Evolutionary conservation across 2,113 vertebrate species (phyloP).

Genomic region (Bubo blakistoni): DNA sequence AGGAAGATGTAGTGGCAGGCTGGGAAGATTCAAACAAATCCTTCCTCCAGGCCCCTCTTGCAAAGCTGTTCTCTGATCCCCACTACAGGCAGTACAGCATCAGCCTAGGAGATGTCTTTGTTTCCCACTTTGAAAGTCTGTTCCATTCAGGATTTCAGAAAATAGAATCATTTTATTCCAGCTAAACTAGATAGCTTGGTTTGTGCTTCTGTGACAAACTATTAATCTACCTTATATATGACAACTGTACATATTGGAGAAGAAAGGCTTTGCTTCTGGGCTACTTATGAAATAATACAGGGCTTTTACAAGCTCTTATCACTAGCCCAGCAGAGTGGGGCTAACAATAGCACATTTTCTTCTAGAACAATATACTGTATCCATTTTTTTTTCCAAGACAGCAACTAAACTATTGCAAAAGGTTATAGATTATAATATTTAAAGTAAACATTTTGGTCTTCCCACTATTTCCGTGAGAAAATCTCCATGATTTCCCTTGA

Average conservation of each 20-base stretch:
- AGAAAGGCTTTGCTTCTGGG: not conserved
- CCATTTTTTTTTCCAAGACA: not conserved
- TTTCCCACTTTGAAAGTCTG: not conserved
- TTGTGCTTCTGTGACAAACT: not conserved
- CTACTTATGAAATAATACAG: not conserved
- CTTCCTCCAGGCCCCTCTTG: not conserved
- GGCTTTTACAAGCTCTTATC: not conserved
- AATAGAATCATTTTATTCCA: not conserved
- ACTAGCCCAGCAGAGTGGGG: not conserved
- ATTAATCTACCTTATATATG: not conserved
- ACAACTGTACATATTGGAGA: not conserved
- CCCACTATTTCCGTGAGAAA: not conserved
- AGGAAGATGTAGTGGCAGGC: not conserved
- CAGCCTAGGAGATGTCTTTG: not conserved
- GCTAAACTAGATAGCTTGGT: not conserved
- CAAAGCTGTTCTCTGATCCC: not conserved
- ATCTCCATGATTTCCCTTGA: not conserved
- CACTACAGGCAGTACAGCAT: not conserved
- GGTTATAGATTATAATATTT: not conserved
- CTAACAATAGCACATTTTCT: constrained; percentile 17
- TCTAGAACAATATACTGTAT: not conserved
- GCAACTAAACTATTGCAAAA: not conserved
- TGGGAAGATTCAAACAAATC: not conserved
- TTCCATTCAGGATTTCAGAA: not conserved
- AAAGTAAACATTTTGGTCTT: not conserved